Evolutionary conservation across 2,888 invertebrate species (phyloP).

Genomic region (Phania funesta): DNA sequence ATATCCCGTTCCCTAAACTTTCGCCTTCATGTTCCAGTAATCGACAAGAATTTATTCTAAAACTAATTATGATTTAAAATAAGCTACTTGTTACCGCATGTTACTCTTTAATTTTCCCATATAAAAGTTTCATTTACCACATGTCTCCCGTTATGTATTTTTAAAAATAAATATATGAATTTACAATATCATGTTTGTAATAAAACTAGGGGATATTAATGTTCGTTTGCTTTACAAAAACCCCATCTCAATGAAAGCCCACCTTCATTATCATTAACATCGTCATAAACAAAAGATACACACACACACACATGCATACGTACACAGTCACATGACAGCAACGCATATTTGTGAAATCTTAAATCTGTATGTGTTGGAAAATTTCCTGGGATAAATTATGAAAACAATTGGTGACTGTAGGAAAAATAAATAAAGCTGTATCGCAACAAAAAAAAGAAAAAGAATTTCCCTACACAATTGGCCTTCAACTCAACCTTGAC

Average conservation of each 20-base stretch:
- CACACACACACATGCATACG: neutral
- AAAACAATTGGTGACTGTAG: slow-evolving; percentile 53
- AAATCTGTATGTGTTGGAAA: neutral
- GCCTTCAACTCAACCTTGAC: slow-evolving; percentile 68
- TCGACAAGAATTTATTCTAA: too few relatives aligned
- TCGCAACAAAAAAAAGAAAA: neutral
- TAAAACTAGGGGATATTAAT: slow-evolving; percentile 9
- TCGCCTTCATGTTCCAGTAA: too few relatives aligned
- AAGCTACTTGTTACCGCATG: too few relatives aligned
- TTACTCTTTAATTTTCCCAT: too few relatives aligned
- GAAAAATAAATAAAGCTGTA: slow-evolving; percentile 29
- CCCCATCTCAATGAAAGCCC: neutral
- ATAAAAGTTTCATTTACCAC: too few relatives aligned
- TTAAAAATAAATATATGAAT: too few relatives aligned
- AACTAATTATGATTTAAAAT: too few relatives aligned
- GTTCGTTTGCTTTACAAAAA: slow-evolving; percentile 34
- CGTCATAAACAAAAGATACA: slow-evolving; percentile 28
- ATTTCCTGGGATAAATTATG: slow-evolving; percentile 47
- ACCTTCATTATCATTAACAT: slow-evolving; percentile 45
- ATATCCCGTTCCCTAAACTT: too few relatives aligned
- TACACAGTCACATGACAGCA: neutral
- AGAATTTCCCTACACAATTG: slow-evolving; percentile 53
- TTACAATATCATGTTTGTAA: too few relatives aligned
- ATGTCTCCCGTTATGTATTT: too few relatives aligned
- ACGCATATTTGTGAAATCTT: neutral